A percentile compares a stretch with the other conserved stretches of the same genome.
These are phyloP conservation scores for Amphibalanus amphitrite DNA, from an alignment of 1,140 invertebrate species.

Conservation along the genomic window DNA sequence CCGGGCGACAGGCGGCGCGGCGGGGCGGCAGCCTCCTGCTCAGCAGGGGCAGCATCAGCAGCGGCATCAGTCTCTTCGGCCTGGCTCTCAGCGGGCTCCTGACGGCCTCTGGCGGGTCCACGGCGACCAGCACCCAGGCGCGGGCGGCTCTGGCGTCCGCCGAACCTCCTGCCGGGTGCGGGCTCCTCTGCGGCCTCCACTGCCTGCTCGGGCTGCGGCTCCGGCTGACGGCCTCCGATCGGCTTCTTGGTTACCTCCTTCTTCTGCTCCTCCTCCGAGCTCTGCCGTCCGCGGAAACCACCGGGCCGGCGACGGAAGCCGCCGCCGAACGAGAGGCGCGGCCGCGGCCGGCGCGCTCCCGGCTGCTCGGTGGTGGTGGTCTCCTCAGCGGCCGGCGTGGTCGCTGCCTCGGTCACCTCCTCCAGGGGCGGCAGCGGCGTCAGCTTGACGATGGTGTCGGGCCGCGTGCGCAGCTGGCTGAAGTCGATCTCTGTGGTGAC, in stretches of 20 bases:
- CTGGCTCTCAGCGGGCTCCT: neutral
- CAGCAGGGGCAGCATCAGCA: neutral
- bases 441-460: neutral
- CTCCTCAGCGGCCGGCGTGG: neutral
- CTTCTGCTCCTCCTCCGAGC: neutral
- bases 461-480: neutral
- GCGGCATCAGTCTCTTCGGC: neutral
- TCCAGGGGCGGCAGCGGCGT: neutral
- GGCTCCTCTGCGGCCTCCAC: neutral
- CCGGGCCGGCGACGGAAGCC: too few species aligned
- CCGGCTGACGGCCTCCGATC: neutral
- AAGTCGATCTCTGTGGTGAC: neutral
- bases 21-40: neutral
- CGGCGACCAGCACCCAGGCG: too few species aligned
- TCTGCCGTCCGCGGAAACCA: too few species aligned
- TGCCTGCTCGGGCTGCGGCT: neutral
- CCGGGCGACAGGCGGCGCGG: neutral
- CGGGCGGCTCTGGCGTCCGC: too few species aligned
- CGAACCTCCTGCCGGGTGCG: neutral
- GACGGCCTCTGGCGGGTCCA: too few species aligned
- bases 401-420: neutral
- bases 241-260: neutral
- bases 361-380: neutral
- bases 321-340: neutral
- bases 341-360: too few species aligned